Evolutionary conservation across 2,888 invertebrate species (phyloP), one percentile per base, ranked within the genome.

Genomic region (Adelphocoris suturalis): DNA sequence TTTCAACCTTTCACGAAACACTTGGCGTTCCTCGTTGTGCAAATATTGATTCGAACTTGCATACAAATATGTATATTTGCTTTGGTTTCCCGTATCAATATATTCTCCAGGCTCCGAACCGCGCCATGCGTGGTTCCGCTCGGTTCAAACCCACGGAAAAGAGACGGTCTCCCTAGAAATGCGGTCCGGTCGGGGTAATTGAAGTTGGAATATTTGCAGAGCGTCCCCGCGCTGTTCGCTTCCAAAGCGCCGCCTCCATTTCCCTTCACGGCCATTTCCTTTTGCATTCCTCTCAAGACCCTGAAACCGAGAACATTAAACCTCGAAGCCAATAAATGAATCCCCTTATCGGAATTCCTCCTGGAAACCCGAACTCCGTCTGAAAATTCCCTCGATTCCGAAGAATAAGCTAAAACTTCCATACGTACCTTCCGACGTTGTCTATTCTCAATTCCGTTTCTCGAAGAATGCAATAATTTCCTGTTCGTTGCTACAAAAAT

Each of bases 161-260:
- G 52, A 52, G 52, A 52, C 1, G 52, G 52, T 52, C 68, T 68
- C 23, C n/a, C 16, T 5, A 23, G 68, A 68, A 68, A 68, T 68
- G 68, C 68, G 68, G 68, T 68, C 23, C 27, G 19, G 23, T 23
- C 11, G 23, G 27, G 68, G 68, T 68, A 68, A 68, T 68, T 68
- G 68, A 68, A 68, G 68, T 68, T 23, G 23, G 68, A 68, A 68
- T 68, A 68, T 68, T 68, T 68, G 23, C 19, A 68, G 68, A 68
- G 23, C 68, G 68, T 68, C 68, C 19, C 68, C 19, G 68, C 68
- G 68, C 68, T 19, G 68, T 27, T 23, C 68, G 23, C 68, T 68
- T 68, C 68, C 68, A 68, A 68, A 68, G 68, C 68, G 68, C 68
- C 68, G 68, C 68, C 23, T 23, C 68, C 68, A 23, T 68, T 68